Evolutionary conservation across 2,797 vertebrate species (phyloP).

Genomic region (Borostomias antarcticus): DNA sequence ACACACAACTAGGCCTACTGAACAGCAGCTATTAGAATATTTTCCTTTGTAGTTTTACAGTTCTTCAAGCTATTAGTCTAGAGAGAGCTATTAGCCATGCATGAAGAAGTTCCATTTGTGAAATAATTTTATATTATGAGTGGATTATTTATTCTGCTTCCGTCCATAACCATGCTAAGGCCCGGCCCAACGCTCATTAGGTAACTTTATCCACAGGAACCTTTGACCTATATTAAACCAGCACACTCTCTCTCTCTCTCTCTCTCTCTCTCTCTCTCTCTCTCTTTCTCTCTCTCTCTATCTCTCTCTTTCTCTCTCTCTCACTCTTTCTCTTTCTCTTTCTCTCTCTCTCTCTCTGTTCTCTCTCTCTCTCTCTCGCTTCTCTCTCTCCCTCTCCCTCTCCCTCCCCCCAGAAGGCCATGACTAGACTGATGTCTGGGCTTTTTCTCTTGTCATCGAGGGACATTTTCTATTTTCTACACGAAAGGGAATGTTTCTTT

Average conservation of each 20-base stretch:
- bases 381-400: no score
- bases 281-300: no score
- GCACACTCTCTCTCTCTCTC: constrained; percentile 12
- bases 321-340: background rate
- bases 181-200: constrained; percentile 42
- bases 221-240: constrained; percentile 58
- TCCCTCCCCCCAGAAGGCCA: no score
- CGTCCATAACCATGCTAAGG: background rate
- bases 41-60: background rate
- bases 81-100: constrained; percentile 5
- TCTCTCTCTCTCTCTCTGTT: background rate
- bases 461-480: background rate
- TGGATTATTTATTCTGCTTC: constrained; percentile 12
- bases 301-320: no score
- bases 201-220: constrained; percentile 38
- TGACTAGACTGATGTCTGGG: background rate
- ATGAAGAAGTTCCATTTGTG: background rate
- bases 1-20: background rate
- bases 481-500: background rate
- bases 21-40: background rate
- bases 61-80: background rate
- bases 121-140: constrained; percentile 8
- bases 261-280: no score
- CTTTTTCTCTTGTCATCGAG: background rate
- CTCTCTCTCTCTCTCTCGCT: no score